Base-by-base conservation (phyloP, 2,888 invertebrate genomes). In the Nomada goodeniana region DNA sequence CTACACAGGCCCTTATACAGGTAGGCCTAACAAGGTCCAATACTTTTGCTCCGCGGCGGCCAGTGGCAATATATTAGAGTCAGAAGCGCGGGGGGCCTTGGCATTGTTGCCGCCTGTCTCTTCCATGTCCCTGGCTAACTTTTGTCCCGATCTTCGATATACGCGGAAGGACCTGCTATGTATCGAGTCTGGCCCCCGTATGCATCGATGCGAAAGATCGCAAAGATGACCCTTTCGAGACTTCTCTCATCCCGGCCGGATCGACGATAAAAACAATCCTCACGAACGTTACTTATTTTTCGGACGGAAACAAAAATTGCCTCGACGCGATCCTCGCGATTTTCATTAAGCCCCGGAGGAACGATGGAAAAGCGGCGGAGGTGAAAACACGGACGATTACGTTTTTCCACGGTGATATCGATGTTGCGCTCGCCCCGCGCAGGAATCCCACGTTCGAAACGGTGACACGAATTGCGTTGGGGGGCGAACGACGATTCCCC, bases 11-110 rank as follows among this genome's bases (percentile, higher is more conserved):
- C 93, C 93, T 93, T 93, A 93, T 93, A 92, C 91, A 93, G 93
- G 91, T 90, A 91, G 88, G 91, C 91, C 89, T 93, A 93, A 93
- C 93, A 92, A 93, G 93, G 90, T 90, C 91, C 93, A 91, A 93
- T 93, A 93, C 92, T 93, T 93, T 92, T 92, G 89, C 92, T 79
- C 90, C 89, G 89, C 87, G 84, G 89, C 88, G 84, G 76, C 89
- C 91, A 88, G 89, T 88, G 92, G 92, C 91, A 92, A 93, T 93
- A 93, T 93, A 93, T 93, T 93, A 92, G 91, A 91, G 92, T 88
- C 90, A 83, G 89, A 91, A 92, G 92, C 91, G 90, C 92, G 92
- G 93, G 92, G 92, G 93, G 92, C 92, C 92, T 89, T 83, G 87
- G 91, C 90, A 92, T 93, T 92, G 92, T 93, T 92, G 90, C 88